Evolutionary conservation across 2,888 invertebrate species (phyloP).

Genomic region (Lymantria dispar): DNA sequence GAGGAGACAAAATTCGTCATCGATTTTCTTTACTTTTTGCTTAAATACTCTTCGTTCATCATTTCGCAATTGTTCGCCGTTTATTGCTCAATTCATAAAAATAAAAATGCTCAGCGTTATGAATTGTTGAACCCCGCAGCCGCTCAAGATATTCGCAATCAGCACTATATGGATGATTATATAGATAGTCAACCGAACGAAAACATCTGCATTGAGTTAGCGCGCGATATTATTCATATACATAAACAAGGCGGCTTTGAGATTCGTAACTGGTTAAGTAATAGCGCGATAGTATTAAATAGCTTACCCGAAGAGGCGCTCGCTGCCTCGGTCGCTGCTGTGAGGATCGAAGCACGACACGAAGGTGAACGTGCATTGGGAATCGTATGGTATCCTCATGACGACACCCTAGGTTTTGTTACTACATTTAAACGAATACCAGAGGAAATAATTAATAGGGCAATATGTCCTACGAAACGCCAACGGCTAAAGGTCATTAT

Average conservation of each 20-base stretch:
- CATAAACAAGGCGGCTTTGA: conserved; percentile 30
- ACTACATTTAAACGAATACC: conserved; percentile 20
- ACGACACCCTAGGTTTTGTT: conserved; percentile 24
- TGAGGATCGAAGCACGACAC: conserved; percentile 10
- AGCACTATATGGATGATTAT: conserved; percentile 3
- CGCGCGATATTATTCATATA: background rate
- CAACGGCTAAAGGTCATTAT: conserved; percentile 20
- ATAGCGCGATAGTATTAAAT: conserved; percentile 17
- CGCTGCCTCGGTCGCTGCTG: conserved; percentile 13
- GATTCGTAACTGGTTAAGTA: conserved; percentile 31
- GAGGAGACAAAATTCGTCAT: too few relatives aligned
- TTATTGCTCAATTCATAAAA: too few relatives aligned
- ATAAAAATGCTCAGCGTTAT: background rate
- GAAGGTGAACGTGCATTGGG: conserved; percentile 25
- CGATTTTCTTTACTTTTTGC: too few relatives aligned
- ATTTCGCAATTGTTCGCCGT: too few relatives aligned
- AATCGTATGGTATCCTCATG: conserved; percentile 24
- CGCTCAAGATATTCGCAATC: background rate
- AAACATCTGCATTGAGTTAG: background rate
- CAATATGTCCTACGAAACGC: conserved; percentile 23
- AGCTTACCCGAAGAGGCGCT: conserved; percentile 22
- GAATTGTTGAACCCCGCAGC: background rate
- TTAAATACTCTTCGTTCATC: too few relatives aligned
- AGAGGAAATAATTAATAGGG: conserved; percentile 11
- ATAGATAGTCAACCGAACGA: background rate